Evolutionary conservation across 2,888 invertebrate species (phyloP).

Genomic region (Mythimna albipuncta): DNA sequence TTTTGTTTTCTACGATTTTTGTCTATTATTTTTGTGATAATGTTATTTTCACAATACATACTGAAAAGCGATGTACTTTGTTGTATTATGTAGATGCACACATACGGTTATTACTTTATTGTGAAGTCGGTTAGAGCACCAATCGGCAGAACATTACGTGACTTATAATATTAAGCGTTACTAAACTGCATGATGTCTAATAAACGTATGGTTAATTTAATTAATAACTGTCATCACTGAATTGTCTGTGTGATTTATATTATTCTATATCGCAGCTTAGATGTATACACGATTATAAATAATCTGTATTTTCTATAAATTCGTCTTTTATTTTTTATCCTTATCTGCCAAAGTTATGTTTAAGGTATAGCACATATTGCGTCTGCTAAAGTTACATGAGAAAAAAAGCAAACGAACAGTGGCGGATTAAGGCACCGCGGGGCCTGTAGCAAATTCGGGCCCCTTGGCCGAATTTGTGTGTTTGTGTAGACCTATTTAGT

Average conservation of each 20-base stretch:
- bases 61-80: conserved; percentile 1
- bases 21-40: conserved; percentile 13
- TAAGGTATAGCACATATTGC: too few species aligned
- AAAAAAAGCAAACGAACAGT: too few species aligned
- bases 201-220: conserved; percentile 40
- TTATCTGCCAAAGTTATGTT: background rate
- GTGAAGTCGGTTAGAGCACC: conserved; percentile 25
- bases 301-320: conserved; percentile 74
- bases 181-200: conserved; percentile 46
- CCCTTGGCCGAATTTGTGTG: too few species aligned
- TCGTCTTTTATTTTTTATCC: conserved; percentile 60
- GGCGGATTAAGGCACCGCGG: too few species aligned
- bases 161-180: conserved; percentile 45
- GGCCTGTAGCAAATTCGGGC: too few species aligned
- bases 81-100: conserved; percentile 23
- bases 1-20: conserved; percentile 15
- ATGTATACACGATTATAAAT: conserved; percentile 74
- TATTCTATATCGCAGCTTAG: conserved; percentile 72
- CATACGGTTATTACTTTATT: conserved; percentile 29
- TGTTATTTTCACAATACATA: conserved; percentile 13
- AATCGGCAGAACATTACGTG: conserved; percentile 23
- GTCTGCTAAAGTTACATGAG: too few species aligned
- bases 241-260: conserved; percentile 66
- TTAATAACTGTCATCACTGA: conserved; percentile 56
- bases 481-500: too few species aligned